phyloP scores from a whole-genome alignment of 2,797 vertebrate genomes.

The Acropternis orthonyx region DNA sequence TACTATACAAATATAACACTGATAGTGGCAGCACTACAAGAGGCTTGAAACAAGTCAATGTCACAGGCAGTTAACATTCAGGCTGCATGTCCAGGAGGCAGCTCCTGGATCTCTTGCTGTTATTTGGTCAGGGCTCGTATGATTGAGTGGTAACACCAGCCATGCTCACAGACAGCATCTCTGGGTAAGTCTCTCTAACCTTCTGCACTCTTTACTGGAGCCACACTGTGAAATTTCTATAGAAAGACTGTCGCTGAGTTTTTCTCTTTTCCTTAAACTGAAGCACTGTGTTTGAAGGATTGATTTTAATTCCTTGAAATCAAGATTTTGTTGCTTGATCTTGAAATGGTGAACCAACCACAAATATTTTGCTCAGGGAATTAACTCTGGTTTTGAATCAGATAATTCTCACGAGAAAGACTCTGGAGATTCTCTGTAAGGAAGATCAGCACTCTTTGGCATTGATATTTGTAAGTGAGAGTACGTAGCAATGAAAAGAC shows the following conservation, averaged over 20 bases:
- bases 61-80: conserved; percentile 2
- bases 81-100: neutral
- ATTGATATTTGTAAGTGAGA: neutral
- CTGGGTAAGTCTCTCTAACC: neutral
- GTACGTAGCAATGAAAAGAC: neutral
- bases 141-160: neutral
- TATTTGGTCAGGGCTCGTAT: neutral
- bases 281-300: neutral
- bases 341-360: neutral
- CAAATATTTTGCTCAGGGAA: neutral
- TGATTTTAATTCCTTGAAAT: neutral
- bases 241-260: neutral
- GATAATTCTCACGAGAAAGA: neutral
- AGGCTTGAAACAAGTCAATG: conserved; percentile 1
- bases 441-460: neutral
- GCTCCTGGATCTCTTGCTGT: neutral
- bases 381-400: neutral
- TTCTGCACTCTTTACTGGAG: neutral
- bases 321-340: neutral
- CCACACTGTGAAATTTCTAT: neutral
- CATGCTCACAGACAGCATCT: neutral
- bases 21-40: conserved; percentile 5
- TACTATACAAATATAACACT: conserved; percentile 22
- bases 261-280: neutral
- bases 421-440: neutral